Evolutionary conservation across 2,113 vertebrate genomes (phyloP).

Genomic region (Coturnix japonica): DNA sequence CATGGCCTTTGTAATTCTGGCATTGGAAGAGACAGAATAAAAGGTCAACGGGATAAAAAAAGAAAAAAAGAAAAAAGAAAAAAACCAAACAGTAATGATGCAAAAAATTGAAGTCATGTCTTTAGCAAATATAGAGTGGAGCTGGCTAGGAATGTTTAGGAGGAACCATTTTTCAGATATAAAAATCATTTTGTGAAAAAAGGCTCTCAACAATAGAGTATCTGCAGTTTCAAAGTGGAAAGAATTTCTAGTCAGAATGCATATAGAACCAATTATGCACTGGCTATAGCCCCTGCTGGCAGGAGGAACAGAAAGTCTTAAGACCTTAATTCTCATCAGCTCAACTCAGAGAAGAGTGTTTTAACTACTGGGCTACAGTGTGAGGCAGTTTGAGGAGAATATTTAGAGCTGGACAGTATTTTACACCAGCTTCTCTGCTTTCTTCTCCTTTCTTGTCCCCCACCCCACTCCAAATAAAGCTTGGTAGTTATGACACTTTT

Average conservation of each 20-base stretch:
- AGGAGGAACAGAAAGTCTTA: background rate
- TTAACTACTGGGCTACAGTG: background rate
- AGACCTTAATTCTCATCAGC: background rate
- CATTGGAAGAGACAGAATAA: slow-evolving; percentile 2
- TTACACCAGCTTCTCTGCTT: background rate
- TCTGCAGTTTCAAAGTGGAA: background rate
- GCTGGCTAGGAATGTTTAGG: background rate
- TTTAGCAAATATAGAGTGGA: background rate
- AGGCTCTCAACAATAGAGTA: background rate
- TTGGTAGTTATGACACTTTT: background rate
- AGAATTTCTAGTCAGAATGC: background rate
- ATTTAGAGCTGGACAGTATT: background rate
- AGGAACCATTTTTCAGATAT: background rate
- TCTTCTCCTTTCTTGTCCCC: fast-evolving
- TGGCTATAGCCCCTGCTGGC: background rate
- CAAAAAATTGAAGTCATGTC: background rate
- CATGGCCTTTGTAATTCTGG: background rate
- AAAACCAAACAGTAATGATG: background rate
- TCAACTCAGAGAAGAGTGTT: fast-evolving
- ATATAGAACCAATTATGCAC: background rate
- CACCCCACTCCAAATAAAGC: fast-evolving
- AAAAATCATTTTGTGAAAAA: background rate
- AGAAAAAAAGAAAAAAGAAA: background rate
- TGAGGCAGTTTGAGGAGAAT: background rate
- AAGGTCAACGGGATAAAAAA: background rate